Evolutionary conservation across 2,888 invertebrate species (phyloP), one percentile per base, ranked within the genome.

Genomic region (Andrena bucephala): DNA sequence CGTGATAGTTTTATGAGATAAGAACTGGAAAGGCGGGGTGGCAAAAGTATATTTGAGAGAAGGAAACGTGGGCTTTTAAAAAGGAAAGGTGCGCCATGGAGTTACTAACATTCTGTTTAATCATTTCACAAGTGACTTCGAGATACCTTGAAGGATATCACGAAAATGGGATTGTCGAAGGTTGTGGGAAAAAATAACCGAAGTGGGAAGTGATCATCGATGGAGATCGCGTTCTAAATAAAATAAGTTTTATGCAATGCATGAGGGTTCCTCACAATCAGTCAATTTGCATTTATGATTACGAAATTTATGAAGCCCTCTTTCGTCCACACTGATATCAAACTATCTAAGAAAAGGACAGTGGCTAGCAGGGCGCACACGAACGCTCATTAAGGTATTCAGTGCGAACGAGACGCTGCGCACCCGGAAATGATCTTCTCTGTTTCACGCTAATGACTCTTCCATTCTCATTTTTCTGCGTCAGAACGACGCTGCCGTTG

Each of bases 381-480:
- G 60, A 48, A 66, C 48, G 29, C 50, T 81, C 71, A 36, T 82
- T 82, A 75, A 16, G 36, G 65, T 62, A 66, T 71, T 20, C 24
- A 36, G 2, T 29, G 50, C 20, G 60, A 54, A 48, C 60, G 48
- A 42, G 33, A 42, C 29, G 59, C 10, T 24, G 63, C 48, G 63
- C 20, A 54, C 63, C 8, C 36, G 71, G 79, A 81, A 75, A 85
- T 85, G 76, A 85, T 86, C 71, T 83, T 20, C 77, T 74, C 66
- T 76, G 78, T 60, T 52, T 70, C 72, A 52, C 60, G 72, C 77
- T 86, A 86, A 86, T 78, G 87, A 86, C 73, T 81, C 59, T 27
- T 67, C 48, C 68, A 81, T 78, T 84, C 78, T 65, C 81, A 86
- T 86, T 73, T 78, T 84, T 86, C 77, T 72, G 52, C 66, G 65